Conservation (phyloP, 2,113 vertebrate species). For the Periophthalmodon schlosseri region DNA sequence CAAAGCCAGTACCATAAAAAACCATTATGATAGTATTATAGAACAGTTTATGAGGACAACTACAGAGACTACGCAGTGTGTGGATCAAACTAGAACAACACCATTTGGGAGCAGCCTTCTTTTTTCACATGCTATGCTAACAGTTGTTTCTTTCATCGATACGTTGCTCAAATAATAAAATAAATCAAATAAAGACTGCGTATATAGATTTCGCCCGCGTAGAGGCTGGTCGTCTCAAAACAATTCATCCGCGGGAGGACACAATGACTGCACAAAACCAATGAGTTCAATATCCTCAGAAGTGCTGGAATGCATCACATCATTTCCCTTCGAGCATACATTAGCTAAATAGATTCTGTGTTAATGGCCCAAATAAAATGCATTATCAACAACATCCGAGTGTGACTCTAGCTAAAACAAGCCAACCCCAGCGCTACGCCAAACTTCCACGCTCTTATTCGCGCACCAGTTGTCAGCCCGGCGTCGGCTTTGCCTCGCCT, state of each 20-base stretch:
- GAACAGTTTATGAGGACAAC: too few species aligned
- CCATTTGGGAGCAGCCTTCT: too few species aligned
- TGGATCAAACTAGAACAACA: too few species aligned
- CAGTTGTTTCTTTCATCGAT: not conserved
- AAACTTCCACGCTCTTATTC: slow-evolving; percentile 16
- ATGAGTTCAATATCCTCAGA: slow-evolving; percentile 25
- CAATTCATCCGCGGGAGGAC: slow-evolving; percentile 12
- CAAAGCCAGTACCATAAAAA: too few species aligned
- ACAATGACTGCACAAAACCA: slow-evolving; percentile 17
- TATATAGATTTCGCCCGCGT: slow-evolving; percentile 1
- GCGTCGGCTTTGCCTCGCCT: slow-evolving; percentile 45
- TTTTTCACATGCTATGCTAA: not conserved
- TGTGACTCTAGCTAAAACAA: slow-evolving; percentile 26
- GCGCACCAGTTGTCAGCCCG: slow-evolving; percentile 55
- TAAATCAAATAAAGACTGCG: not conserved
- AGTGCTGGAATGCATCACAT: slow-evolving; percentile 16
- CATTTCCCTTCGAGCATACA: slow-evolving; percentile 18
- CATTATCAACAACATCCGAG: slow-evolving; percentile 22
- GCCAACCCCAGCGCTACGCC: not conserved
- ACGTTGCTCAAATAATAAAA: not conserved
- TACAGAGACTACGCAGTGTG: too few species aligned
- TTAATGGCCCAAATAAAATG: slow-evolving; percentile 42
- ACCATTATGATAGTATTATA: too few species aligned
- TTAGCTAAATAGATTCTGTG: slow-evolving; percentile 26
- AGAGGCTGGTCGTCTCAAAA: not conserved